A percentile compares a stretch with the other conserved stretches of the same genome.
Conservation (phyloP, 2,797 vertebrate species). For the Channallabes apus region DNA sequence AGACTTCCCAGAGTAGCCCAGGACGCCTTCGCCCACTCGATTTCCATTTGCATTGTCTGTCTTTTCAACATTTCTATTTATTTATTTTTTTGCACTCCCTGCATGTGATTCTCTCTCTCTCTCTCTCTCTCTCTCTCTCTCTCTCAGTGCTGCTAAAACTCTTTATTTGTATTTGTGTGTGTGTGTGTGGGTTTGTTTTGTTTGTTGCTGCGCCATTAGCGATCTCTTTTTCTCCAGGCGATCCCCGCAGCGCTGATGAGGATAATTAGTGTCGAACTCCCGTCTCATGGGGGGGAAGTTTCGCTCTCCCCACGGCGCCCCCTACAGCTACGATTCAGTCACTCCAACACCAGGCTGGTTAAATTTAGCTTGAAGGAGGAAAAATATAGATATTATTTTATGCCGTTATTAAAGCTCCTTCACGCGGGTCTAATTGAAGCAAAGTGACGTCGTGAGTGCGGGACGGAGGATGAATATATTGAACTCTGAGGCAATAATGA, state of each 20-base stretch:
- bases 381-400: not conserved
- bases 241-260: slow-evolving; percentile 65
- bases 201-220: slow-evolving; percentile 52
- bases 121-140: no score
- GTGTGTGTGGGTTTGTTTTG: slow-evolving; percentile 30
- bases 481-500: not conserved
- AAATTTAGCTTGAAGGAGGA: slow-evolving; percentile 25
- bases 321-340: slow-evolving; percentile 45
- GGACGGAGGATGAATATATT: not conserved
- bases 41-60: slow-evolving; percentile 18
- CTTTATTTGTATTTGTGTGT: slow-evolving; percentile 29
- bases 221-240: slow-evolving; percentile 56
- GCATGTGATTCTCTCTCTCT: no score
- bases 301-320: slow-evolving; percentile 48
- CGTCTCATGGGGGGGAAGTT: slow-evolving; percentile 59
- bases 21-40: not conserved
- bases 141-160: not conserved
- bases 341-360: slow-evolving; percentile 32
- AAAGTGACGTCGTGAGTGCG: not conserved
- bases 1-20: not conserved
- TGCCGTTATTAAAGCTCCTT: not conserved
- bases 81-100: no score
- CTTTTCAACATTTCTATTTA: no score
- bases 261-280: slow-evolving; percentile 76
- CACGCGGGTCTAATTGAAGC: not conserved